Evolutionary conservation across 2,888 invertebrate genomes (phyloP), one percentile per base, ranked within the genome.

Genomic region (Candidula unifasciata): DNA sequence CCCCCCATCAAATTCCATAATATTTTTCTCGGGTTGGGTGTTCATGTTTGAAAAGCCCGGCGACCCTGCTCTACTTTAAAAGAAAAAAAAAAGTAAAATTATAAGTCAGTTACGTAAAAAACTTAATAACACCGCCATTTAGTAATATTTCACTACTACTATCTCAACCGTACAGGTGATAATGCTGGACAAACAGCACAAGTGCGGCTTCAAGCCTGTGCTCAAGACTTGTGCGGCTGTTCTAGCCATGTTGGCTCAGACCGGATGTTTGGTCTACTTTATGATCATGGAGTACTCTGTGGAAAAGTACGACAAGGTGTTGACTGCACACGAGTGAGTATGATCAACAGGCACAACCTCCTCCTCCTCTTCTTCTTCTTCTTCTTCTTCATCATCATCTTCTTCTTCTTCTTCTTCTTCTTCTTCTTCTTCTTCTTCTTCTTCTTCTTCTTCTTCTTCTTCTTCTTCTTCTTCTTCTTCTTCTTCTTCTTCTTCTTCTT

Each of bases 211-310:
- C 27, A 89, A 89, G 83, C 88, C 88, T 52, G 88, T 89, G 6
- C 73, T 90, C 6, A 88, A 86, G 18, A 85, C 90, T 3, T 68
- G 89, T 6, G 83, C 89, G 77, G 88, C 89, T 30, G 77, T 91
- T 6, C 71, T 89, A 13, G 91, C 91, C 3, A 89, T 90, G 69
- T 74, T 91, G 21, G 85, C 89, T n/a, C 92, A 92, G 86, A 85
- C 90, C 13, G 88, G 87, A 3, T 87, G 33, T 21, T 37, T 76
- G 18, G 81, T 37, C 35, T 83, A 69, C 69, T 78, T 83, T 57
- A 77, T 78, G 69, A 54, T 78, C 18, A 69, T 69, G 69, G 57
- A 83, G 24, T 83, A 66, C 71, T 68, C 69, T 0, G 57, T 44
- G 16, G 71, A 81, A 18, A 52, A 81, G 13, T 71, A 71, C n/a